phyloP scores from a whole-genome alignment of 2,888 invertebrate species.

The Eupithecia subumbrata region DNA sequence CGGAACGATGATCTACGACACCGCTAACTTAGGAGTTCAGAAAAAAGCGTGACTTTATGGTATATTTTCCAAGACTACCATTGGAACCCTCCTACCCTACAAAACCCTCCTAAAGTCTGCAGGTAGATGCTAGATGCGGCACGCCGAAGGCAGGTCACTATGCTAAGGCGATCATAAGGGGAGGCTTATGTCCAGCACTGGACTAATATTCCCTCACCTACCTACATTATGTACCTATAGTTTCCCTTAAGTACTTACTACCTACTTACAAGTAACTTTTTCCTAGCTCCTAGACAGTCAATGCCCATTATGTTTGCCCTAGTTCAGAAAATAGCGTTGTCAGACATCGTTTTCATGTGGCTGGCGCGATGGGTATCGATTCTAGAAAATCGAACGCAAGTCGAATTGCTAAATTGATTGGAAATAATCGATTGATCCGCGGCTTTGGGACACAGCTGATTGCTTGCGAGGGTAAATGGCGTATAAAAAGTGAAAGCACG shows the following conservation, averaged over 20 bases:
- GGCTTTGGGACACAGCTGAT: slow-evolving; percentile 35
- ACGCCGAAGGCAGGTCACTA: too few species aligned
- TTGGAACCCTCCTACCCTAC: neutral
- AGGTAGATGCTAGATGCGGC: neutral
- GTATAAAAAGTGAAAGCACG: slow-evolving; percentile 28
- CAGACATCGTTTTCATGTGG: slow-evolving; percentile 9
- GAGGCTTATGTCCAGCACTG: too few species aligned
- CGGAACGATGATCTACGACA: neutral
- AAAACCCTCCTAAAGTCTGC: too few species aligned
- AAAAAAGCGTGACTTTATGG: neutral
- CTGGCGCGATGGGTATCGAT: slow-evolving; percentile 32
- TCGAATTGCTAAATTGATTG: slow-evolving; percentile 42
- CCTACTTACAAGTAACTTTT: neutral
- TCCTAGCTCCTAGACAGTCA: neutral
- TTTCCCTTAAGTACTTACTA: neutral
- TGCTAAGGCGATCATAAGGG: too few species aligned
- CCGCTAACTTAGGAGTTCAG: neutral
- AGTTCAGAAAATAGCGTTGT: slow-evolving; percentile 13
- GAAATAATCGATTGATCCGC: slow-evolving; percentile 41
- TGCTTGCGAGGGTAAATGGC: slow-evolving; percentile 34
- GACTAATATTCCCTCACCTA: neutral
- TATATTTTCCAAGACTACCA: neutral
- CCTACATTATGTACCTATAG: neutral
- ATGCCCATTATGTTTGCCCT: slow-evolving; percentile 12
- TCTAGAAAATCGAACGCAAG: slow-evolving; percentile 32